Conservation (phyloP, 2,113 vertebrate species). For the Ellobius talpinus region DNA sequence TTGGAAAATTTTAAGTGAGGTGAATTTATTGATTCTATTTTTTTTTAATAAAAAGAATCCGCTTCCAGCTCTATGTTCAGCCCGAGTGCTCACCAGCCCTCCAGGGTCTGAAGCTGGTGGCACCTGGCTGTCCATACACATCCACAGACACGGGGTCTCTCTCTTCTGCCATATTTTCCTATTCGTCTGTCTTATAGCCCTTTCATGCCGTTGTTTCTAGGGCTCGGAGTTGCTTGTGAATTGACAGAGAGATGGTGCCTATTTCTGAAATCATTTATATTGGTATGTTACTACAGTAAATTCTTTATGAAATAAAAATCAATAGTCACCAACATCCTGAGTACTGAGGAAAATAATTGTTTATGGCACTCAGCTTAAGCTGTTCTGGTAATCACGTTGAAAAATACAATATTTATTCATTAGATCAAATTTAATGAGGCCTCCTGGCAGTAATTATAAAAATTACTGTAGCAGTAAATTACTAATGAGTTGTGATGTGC, state of each 20-base stretch:
- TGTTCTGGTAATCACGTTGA: slow-evolving; percentile 99
- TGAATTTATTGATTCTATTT: slow-evolving; percentile 29
- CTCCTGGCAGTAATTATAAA: slow-evolving; percentile 99
- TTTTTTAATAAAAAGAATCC: slow-evolving; percentile 34
- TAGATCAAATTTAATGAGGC: slow-evolving; percentile 99
- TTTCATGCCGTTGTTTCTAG: slow-evolving; percentile 58
- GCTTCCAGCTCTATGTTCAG: background rate
- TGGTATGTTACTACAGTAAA: slow-evolving; percentile 85
- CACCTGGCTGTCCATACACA: background rate
- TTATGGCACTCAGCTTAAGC: slow-evolving; percentile 99
- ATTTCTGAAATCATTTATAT: slow-evolving; percentile 81
- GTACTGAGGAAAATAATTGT: slow-evolving; percentile 99
- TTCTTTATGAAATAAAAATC: slow-evolving; percentile 93
- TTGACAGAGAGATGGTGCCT: slow-evolving; percentile 69
- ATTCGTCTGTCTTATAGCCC: slow-evolving; percentile 30
- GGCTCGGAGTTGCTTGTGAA: slow-evolving; percentile 60
- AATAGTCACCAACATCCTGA: slow-evolving; percentile 97
- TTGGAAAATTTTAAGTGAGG: slow-evolving; percentile 22
- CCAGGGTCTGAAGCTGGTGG: background rate
- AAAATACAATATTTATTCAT: slow-evolving; percentile 99
- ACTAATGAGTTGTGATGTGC: slow-evolving; percentile 96
- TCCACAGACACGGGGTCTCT: background rate
- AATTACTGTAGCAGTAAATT: slow-evolving; percentile 99
- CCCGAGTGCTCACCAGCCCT: background rate
- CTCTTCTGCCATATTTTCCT: background rate